These are phyloP conservation scores for Arge pagana DNA, from an alignment of 2,888 invertebrate genomes.

Conservation along the genomic window DNA sequence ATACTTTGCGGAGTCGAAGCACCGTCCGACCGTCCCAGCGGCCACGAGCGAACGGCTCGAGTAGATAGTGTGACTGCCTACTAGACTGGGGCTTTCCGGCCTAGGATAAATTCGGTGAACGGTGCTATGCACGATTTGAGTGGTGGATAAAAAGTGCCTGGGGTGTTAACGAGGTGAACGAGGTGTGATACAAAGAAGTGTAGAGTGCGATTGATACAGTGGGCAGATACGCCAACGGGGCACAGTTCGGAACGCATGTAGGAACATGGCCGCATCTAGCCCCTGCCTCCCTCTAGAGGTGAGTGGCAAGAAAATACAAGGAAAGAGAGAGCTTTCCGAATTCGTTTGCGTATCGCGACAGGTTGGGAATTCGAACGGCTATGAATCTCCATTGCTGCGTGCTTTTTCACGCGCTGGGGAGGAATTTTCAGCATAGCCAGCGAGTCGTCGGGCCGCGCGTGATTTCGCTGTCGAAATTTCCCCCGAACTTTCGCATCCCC, in stretches of 20 bases:
- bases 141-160: conserved; percentile 32
- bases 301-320: conserved; percentile 38
- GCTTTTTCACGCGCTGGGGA: no score
- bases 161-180: conserved; percentile 30
- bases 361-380: no score
- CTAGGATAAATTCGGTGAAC: conserved; percentile 1
- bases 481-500: no score
- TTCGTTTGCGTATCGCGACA: no score
- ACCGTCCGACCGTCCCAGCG: conserved; percentile 57
- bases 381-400: no score
- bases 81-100: conserved; percentile 18
- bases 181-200: conserved; percentile 32
- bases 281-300: conserved; percentile 60
- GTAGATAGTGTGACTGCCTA: conserved; percentile 51
- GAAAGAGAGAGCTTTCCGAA: no score
- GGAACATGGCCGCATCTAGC: conserved; percentile 59
- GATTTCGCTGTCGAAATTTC: no score
- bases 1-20: conserved; percentile 51
- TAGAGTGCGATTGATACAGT: conserved; percentile 39
- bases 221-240: conserved; percentile 53
- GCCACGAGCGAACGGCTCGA: conserved; percentile 54
- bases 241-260: conserved; percentile 58
- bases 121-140: conserved; percentile 19
- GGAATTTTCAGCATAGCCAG: no score
- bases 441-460: no score